A percentile compares a stretch with the other conserved stretches of the same genome.
Conservation (phyloP, 2,113 vertebrate genomes). For the Oncorhynchus masou region DNA sequence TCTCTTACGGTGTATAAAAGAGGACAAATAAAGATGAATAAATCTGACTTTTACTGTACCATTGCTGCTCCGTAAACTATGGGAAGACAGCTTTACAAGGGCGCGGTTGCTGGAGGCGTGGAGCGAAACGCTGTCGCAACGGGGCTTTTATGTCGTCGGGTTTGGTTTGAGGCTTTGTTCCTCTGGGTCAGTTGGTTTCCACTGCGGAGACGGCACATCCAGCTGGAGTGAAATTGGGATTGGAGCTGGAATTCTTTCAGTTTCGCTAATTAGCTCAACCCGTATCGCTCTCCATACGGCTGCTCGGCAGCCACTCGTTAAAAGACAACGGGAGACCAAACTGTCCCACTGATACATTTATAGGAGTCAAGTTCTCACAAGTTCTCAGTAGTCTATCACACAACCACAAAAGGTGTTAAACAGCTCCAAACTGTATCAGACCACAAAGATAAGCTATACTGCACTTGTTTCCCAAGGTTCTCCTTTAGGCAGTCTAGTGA, state of each 20-base stretch:
- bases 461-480: no score
- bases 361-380: neutral
- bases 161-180: neutral
- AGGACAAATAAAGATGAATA: conserved; percentile 24
- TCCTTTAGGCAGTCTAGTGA: neutral
- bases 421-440: neutral
- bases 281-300: neutral
- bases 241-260: neutral
- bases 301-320: neutral
- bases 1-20: conserved; percentile 27
- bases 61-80: conserved; percentile 27
- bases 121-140: neutral
- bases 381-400: no score
- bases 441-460: neutral
- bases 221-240: neutral
- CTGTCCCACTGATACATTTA: neutral
- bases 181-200: conserved; percentile 9
- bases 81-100: conserved; percentile 40
- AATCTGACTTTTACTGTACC: conserved; percentile 28
- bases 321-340: neutral
- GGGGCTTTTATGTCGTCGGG: neutral
- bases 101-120: conserved; percentile 3
- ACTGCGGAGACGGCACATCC: conserved; percentile 16
- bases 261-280: neutral
- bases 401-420: neutral